Evolutionary conservation across 2,888 invertebrate genomes (phyloP).

Genomic region (Sinhomidia bicolor): DNA sequence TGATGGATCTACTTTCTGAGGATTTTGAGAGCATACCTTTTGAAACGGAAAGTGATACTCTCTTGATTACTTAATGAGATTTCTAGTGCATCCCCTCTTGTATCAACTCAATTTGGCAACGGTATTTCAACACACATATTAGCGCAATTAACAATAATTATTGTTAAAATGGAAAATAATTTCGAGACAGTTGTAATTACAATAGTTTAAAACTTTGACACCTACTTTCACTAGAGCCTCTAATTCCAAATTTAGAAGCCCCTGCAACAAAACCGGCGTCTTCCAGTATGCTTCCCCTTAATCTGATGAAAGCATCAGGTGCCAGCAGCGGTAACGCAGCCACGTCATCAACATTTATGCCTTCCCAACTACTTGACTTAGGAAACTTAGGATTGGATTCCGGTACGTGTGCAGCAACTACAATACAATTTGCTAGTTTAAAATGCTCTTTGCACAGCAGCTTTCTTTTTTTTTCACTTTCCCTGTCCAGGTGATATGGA

Average conservation of each 20-base stretch:
- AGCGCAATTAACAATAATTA: not conserved
- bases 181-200: too few species aligned
- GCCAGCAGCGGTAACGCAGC: not conserved
- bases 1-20: constrained; percentile 77
- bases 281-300: constrained; percentile 57
- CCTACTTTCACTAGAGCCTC: constrained; percentile 25
- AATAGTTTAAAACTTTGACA: not conserved
- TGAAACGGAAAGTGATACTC: constrained; percentile 78
- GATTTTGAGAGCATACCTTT: constrained; percentile 77
- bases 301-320: constrained; percentile 34
- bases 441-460: too few species aligned
- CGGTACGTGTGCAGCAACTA: constrained; percentile 47
- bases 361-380: constrained; percentile 79
- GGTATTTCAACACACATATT: not conserved
- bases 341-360: constrained; percentile 74
- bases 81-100: constrained; percentile 66
- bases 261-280: constrained; percentile 61
- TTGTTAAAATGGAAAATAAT: not conserved
- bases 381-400: constrained; percentile 68
- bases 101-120: constrained; percentile 17
- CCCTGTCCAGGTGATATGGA: constrained; percentile 59
- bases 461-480: constrained; percentile 5
- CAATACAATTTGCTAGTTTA: too few species aligned
- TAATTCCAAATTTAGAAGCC: constrained; percentile 51
- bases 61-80: constrained; percentile 79